Evolutionary conservation across 2,797 vertebrate genomes (phyloP), one percentile per base, ranked within the genome.

Genomic region (Eupleurogrammus muticus): DNA sequence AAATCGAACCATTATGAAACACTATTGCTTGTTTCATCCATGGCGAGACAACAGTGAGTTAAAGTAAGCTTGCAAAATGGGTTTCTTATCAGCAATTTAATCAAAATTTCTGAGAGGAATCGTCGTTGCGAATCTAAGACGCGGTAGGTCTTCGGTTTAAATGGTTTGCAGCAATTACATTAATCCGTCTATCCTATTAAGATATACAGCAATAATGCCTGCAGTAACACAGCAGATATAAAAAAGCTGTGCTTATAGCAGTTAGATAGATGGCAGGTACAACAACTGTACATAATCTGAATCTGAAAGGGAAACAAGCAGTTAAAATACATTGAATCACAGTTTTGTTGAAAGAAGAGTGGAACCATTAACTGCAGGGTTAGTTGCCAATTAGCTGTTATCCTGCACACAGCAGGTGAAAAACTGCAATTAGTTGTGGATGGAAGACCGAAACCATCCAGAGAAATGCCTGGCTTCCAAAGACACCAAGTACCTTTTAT

Each of bases 21-120:
- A 60, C 66, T n/a, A 46, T 66, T 51, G 57, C 63, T 75, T 75
- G 65, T 66, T 81, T 73, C 77, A 69, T 49, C 40, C 54, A 56
- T 19, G 40, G 63, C 5, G 0, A 62, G 28, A 46, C 9, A 59
- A 54, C 7, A 21, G 12, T 1, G 20, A 17, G 23, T 23, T 6
- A 58, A 40, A 46, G 46, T 66, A 77, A 2, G 3, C 13, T 16
- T 55, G 28, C 23, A 55, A 57, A 55, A 36, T 44, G 47, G 32
- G 5, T 23, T 19, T 16, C n/a, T 50, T n/a, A 47, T 24, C 53
- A 21, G 9, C 12, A 8, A 19, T 13, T 58, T 49, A 35, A 8
- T 32, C 2, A 14, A 46, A n/a, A 17, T 44, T 5, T 59, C 9
- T 52, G 5, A 17, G 28, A 19, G 16, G 62, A 44, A 38, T 62